Conservation (phyloP, 2,113 vertebrate species). For the Larimichthys crocea region DNA sequence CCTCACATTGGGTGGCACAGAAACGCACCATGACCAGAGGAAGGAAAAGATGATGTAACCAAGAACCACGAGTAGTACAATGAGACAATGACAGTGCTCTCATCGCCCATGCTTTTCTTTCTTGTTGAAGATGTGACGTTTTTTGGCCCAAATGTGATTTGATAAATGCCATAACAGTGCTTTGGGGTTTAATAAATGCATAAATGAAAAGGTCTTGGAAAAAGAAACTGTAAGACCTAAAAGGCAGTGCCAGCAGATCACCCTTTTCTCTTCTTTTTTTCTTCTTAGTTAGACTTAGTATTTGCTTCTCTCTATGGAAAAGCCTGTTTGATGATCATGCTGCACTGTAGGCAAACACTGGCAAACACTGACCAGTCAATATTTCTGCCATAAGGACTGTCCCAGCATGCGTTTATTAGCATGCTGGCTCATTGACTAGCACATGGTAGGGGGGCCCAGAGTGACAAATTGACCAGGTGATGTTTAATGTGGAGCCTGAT, state of each 20-base stretch:
- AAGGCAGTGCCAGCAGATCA: background rate
- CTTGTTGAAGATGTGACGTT: background rate
- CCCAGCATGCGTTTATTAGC: slow-evolving; percentile 34
- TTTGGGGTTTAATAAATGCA: slow-evolving; percentile 7
- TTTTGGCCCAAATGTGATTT: background rate
- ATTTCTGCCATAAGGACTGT: slow-evolving; percentile 18
- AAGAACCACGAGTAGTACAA: background rate
- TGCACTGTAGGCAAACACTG: slow-evolving; percentile 21
- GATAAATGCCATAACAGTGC: background rate
- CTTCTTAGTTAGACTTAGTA: background rate
- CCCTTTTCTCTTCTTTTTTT: too few species aligned
- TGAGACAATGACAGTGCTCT: slow-evolving; percentile 27
- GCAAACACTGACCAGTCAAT: slow-evolving; percentile 46
- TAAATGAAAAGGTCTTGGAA: slow-evolving; percentile 3
- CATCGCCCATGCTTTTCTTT: background rate
- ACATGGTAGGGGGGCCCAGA: background rate
- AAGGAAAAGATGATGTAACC: slow-evolving; percentile 68
- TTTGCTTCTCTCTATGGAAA: background rate
- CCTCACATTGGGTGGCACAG: slow-evolving; percentile 61
- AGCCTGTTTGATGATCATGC: background rate
- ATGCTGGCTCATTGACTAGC: slow-evolving; percentile 45
- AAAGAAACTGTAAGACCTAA: background rate
- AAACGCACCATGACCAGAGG: slow-evolving; percentile 54
- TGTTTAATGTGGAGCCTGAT: slow-evolving; percentile 33
- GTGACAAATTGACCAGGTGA: slow-evolving; percentile 43